Base-by-base conservation (phyloP, 2,113 vertebrate species). In the Antigone vipio region DNA sequence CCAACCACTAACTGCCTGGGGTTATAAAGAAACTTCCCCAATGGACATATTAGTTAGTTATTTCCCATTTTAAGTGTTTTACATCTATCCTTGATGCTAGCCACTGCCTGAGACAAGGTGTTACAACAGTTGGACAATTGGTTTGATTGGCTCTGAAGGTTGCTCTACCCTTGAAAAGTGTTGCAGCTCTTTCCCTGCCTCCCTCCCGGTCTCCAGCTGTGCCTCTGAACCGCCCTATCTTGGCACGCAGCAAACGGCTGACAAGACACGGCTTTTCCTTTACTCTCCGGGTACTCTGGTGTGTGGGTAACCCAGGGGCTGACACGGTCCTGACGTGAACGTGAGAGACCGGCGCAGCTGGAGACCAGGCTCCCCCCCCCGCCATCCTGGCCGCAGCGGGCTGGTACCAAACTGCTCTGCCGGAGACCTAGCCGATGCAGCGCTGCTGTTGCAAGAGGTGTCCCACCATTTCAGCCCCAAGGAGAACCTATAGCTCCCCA, bases 51-150 rank as follows among this genome's bases (percentile, higher is more conserved):
- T 97, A 96, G 87, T 94, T 88, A 87, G 91, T 97, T 96, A 96
- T 76, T 96, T 96, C 91, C 95, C 87, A 85, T 96, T 95, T 94
- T 87, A 96, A 96, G 83, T 95, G 94, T 94, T 97, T 96, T 95
- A 96, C 94, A 94, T 97, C 93, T 93, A 85, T 89, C 86, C 89
- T 96, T 87, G 87, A 77, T 96, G 79, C 76, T 97, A 40, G 60
- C 63, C 42, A 3, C 80, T 89, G 92, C 69, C 89, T 77, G 59
- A 84, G 63, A 89, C 74, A 84, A 93, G 60, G 88, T 93, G 63
- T 80, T 92, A 71, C 47, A 69, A 12, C 73, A 92, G 79, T n/a
- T 19, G 49, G 92, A 89, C 90, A 76, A 15, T 89, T 88, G 72
- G 87, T 92, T 95, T 96, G 93, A 97, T 89, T 84, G 52, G 64